phyloP scores from a whole-genome alignment of 1,140 invertebrate genomes.

The Drosophila nebulosa region DNA sequence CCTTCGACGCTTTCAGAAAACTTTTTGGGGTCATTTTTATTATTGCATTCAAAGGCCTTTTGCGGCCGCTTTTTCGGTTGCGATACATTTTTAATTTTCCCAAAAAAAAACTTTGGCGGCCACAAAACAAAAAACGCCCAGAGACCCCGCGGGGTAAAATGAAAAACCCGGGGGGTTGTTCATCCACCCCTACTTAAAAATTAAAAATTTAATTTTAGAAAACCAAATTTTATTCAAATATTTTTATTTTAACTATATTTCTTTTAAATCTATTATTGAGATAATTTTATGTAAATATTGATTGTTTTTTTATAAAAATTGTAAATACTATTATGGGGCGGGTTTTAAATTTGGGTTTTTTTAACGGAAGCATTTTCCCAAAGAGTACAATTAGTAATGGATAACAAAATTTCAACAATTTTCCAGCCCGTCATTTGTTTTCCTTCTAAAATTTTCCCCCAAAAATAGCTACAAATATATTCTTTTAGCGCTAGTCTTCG shows the following conservation, averaged over 20 bases:
- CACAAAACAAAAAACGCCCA: slow-evolving; percentile 22
- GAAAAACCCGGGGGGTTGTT: background rate
- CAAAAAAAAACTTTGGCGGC: background rate
- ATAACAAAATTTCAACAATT: slow-evolving; percentile 49
- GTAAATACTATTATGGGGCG: slow-evolving; percentile 33
- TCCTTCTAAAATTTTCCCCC: background rate
- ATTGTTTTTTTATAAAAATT: slow-evolving; percentile 34
- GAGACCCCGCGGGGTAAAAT: background rate
- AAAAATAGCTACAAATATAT: background rate
- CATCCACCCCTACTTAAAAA: background rate
- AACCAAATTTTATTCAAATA: slow-evolving; percentile 40
- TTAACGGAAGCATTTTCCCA: slow-evolving; percentile 42
- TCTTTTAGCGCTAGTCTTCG: background rate
- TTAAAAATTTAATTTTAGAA: background rate
- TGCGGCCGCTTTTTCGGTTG: slow-evolving; percentile 40
- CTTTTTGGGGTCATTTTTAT: slow-evolving; percentile 69
- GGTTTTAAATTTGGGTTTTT: slow-evolving; percentile 36
- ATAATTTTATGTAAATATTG: slow-evolving; percentile 22
- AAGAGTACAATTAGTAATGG: slow-evolving; percentile 32
- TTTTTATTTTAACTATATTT: slow-evolving; percentile 31
- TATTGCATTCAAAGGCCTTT: slow-evolving; percentile 52
- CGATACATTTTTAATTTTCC: slow-evolving; percentile 35
- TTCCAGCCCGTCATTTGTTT: background rate
- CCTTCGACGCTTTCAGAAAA: slow-evolving; percentile 37
- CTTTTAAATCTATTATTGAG: slow-evolving; percentile 53